Evolutionary conservation across 2,888 invertebrate genomes (phyloP).

Genomic region (Nomada fabriciana): DNA sequence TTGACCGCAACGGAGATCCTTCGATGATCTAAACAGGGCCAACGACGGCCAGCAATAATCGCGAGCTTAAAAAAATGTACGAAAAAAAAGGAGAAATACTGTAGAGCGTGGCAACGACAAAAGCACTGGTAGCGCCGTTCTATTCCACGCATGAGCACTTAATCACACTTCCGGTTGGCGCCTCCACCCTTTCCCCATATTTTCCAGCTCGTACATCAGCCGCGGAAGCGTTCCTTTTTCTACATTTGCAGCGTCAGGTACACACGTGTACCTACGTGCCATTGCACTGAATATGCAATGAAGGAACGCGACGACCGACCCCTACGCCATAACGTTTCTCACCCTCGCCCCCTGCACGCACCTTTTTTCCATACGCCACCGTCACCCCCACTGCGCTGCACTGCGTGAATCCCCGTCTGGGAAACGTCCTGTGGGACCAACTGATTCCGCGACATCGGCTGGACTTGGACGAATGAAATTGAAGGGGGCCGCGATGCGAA

Average conservation of each 20-base stretch:
- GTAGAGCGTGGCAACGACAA: background rate
- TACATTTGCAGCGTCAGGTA: conserved; percentile 69
- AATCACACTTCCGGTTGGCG: conserved; percentile 42
- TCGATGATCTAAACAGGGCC: background rate
- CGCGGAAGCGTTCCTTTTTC: conserved; percentile 56
- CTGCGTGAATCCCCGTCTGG: background rate
- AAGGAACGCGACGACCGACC: conserved; percentile 56
- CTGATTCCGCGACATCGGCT: background rate
- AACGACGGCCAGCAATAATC: conserved; percentile 9
- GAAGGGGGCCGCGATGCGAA: background rate
- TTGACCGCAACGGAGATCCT: background rate
- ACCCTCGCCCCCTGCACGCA: conserved; percentile 25
- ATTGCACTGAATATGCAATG: conserved; percentile 77
- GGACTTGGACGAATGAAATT: background rate
- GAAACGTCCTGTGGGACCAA: background rate
- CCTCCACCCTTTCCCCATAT: conserved; percentile 15
- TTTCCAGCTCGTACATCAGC: conserved; percentile 64
- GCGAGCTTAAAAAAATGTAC: background rate
- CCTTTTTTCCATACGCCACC: background rate
- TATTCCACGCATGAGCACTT: conserved; percentile 52
- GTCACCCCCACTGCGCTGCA: too few species aligned
- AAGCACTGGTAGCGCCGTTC: background rate
- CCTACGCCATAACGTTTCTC: conserved; percentile 40
- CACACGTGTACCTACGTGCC: conserved; percentile 62
- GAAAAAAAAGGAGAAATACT: background rate